Base-by-base conservation (phyloP, 2,797 vertebrate species). In the Phrynocephalus vlangalii region DNA sequence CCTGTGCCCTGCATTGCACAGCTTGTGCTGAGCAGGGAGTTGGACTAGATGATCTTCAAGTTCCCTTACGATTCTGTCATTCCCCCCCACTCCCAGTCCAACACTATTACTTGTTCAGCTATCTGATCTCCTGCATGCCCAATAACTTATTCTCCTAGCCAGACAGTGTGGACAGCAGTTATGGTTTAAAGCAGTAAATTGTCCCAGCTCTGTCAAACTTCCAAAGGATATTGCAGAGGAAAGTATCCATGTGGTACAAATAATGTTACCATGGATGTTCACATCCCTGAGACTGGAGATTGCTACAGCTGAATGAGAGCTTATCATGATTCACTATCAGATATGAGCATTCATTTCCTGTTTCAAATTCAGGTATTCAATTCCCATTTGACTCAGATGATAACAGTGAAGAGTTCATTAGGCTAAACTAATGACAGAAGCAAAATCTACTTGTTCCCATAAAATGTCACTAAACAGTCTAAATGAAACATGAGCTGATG, bases 371-470 rank as follows among this genome's bases (percentile, higher is more conserved):
- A 48, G 18, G 38, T 44, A 83, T 83, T 71, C 79, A 76, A 26
- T 67, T 84, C 60, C 72, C 79, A 79, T 79, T 81, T 80, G 79
- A 86, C 24, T 72, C 72, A 38, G 33, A 82, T 18, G 38, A 26
- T 67, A 70, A 48, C 22, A 66, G 24, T 75, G 33, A 82, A 77
- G 80, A 83, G 80, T 76, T 82, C 60, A 33, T 76, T 60, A 84
- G 22, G 30, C 33, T 66, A 84, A 82, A 76, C 76, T 50, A 87
- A 16, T 7, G 38, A 76, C 13, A 77, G 28, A 63, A 9, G 1
- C 4, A 52, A 26, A 71, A 28, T 60, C 70, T 50, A 28, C 72
- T 87, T 77, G 30, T 78, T 82, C 15, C 3, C 72, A 82, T 77
- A 82, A 75, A 63, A 50, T 6, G 30, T 33, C 28, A 77, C 60